These are phyloP conservation scores for Coendou prehensilis DNA, from an alignment of 2,797 vertebrate species.

Conservation along the genomic window DNA sequence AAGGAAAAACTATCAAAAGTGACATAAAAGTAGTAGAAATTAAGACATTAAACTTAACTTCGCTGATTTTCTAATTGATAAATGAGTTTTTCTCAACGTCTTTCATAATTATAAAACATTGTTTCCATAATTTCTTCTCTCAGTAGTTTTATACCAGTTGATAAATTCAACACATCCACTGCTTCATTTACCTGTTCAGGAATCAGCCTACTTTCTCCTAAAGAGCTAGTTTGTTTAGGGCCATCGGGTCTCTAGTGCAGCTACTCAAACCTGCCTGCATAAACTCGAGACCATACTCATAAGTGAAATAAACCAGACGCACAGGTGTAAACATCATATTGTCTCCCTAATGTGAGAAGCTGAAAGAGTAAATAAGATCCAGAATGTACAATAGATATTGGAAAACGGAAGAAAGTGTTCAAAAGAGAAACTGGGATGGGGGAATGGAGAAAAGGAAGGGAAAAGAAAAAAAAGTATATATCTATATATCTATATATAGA, in stretches of 20 bases:
- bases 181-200: background rate
- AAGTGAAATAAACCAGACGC: no score
- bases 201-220: background rate
- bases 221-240: background rate
- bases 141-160: background rate
- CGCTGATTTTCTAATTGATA: constrained; percentile 66
- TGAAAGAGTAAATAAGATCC: no score
- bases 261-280: background rate
- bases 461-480: no score
- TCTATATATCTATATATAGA: no score
- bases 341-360: no score
- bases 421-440: no score
- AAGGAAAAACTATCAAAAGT: constrained; percentile 48
- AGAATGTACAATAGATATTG: no score
- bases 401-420: no score
- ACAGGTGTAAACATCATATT: no score
- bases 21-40: constrained; percentile 34
- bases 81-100: constrained; percentile 46
- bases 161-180: constrained; percentile 39
- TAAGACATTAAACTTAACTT: constrained; percentile 62
- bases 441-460: no score
- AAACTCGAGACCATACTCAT: no score
- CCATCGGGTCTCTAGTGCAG: background rate
- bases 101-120: constrained; percentile 54
- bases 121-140: constrained; percentile 42